Base-by-base conservation (phyloP, 1,140 invertebrate species). In the Geopemphigus sp. region DNA sequence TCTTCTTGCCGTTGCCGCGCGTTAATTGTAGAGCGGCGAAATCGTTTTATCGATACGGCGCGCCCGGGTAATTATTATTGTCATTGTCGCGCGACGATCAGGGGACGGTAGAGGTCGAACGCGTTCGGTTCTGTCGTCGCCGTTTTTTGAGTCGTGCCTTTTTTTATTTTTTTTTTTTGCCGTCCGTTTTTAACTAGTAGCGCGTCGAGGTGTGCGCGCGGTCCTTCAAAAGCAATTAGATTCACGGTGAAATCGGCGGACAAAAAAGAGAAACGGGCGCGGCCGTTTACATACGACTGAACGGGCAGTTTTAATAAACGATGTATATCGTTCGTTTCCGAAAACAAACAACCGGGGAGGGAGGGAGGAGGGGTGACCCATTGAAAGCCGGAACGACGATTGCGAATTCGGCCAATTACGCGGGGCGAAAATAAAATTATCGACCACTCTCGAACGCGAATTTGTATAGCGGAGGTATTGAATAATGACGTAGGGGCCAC, bases 211-310 rank as follows among this genome's bases (percentile, higher is more conserved):
- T 61, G 15, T 61, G 19, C 4, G 19, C 5, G 4, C 10, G 32
- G 64, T 24, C n/a, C 66, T 50, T 68, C 66, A 68, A 68, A 68
- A 68, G 45, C 22, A 50, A 68, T 68, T 68, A 50, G 26, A 68
- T 24, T 68, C 45, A 68, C 45, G 47, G 22, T 19, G 14, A 47
- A 15, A 47, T 26, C 66, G 22, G 15, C 11, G 5, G 22, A 10
- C 2, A 1, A 24, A 10, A n/a, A 50, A 24, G 26, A 50, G 17
- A 50, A 50, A 64, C 1, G 45, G 15, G 45, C n/a, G 12, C 5
- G 4, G 17, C 10, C n/a, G 39, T 47, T 24, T 14, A n/a, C 6
- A n/a, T 64, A 24, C 39, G 39, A 8, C 22, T 2, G 63, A 66
- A 22, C 19, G 63, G 17, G 12, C n/a, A 45, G 64, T 47, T 47